Base-by-base conservation (phyloP, 2,113 vertebrate genomes). In the Galeopterus variegatus region DNA sequence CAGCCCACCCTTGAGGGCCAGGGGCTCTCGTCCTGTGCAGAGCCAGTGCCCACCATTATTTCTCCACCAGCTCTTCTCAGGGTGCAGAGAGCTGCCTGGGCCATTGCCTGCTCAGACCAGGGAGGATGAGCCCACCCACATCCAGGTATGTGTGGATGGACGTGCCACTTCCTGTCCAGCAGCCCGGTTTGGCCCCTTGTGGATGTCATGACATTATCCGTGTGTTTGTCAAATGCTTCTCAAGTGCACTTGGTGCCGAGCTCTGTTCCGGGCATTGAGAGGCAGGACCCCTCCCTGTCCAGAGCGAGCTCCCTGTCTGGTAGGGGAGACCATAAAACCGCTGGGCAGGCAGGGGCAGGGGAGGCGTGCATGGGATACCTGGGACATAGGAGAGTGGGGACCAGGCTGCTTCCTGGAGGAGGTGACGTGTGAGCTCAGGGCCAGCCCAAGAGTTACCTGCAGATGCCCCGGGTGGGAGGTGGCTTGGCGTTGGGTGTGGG, bases 201-300 rank as follows among this genome's bases (percentile, higher is more conserved):
- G 13, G 5, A 11, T 26, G 54, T 11, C 18, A 41, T 36, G 2
- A 41, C 21, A 18, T 3, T 0, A 0, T 54, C 50, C 14, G 19
- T 41, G 24, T 11, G 9, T 10, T 2, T 23, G 15, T 28, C 54
- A 6, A 0, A 17, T 1, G 4, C 41, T 70, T 50, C 54, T 7
- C 3, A 5, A 19, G 36, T 4, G 14, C 2, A 14, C 28, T 19
- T 0, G 4, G 4, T 41, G 17, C 17, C 45, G 1, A 1, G 54
- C 11, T 76, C 67, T 12, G 0, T 0, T 11, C 36, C 0, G 0
- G 33, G 67, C 17, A 0, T 41, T 45, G 48, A 15, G 58, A 14
- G 52, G 45, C 0, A 0, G 14, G 33, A 3, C 41, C 0, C 0
- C 0, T 19, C 6, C 73, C 75, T 8, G 17, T 56, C 64, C 5